phyloP scores from a whole-genome alignment of 2,797 vertebrate species.

The Ctenopoma kingsleyae region DNA sequence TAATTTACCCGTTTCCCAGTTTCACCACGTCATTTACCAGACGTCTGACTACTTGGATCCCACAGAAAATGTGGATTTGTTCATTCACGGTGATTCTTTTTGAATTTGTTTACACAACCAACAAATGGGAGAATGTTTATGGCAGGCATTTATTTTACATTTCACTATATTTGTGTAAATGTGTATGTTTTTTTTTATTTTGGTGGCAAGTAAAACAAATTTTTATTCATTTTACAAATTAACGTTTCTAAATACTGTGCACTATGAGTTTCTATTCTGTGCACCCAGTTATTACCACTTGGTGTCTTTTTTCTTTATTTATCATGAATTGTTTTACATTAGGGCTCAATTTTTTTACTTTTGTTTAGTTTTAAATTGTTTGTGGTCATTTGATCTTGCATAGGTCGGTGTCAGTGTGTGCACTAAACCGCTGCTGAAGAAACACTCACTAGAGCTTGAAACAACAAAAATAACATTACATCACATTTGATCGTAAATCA shows the following conservation, averaged over 20 bases:
- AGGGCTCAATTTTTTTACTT: neutral
- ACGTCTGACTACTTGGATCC: conserved; percentile 2
- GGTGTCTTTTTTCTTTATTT: conserved; percentile 19
- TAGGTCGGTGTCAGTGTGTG: neutral
- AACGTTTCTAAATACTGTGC: neutral
- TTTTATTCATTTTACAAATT: neutral
- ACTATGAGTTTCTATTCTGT: neutral
- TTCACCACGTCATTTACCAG: neutral
- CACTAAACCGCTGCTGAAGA: neutral
- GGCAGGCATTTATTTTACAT: conserved; percentile 25
- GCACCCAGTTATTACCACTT: neutral
- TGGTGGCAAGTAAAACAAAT: neutral
- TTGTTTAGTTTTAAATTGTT: neutral
- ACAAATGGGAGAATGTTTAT: conserved; percentile 10
- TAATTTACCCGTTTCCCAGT: conserved; percentile 20
- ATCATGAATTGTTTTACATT: conserved; percentile 3
- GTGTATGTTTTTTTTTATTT: conserved; percentile 1
- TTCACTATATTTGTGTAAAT: neutral
- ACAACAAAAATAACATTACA: neutral
- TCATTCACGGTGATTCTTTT: neutral
- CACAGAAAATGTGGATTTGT: neutral
- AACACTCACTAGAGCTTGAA: no score
- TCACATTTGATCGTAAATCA: neutral
- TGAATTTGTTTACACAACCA: conserved; percentile 33
- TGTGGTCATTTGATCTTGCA: neutral